A percentile compares a stretch with the other conserved stretches of the same genome.
These are phyloP conservation scores for Punctoribates punctum DNA, from an alignment of 2,888 invertebrate genomes.

Conservation along the genomic window DNA sequence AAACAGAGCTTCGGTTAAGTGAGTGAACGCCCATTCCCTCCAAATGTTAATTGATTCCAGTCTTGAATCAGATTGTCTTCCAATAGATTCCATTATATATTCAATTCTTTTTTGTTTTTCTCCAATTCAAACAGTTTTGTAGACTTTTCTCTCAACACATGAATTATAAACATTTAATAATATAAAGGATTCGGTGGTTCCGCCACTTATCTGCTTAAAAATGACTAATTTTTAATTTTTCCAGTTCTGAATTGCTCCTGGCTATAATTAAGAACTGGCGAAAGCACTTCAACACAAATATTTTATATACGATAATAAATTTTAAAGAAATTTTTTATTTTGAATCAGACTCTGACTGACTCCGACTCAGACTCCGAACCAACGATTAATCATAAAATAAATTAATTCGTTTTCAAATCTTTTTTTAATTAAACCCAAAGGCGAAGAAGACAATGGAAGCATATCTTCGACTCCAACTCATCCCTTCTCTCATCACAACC, in stretches of 20 bases:
- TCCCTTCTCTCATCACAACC: conserved; percentile 40
- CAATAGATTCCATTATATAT: not conserved
- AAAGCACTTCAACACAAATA: not conserved
- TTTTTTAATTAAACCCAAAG: conserved; percentile 42
- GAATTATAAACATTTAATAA: not conserved
- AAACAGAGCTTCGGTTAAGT: conserved; percentile 1
- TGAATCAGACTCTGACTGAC: too few species aligned
- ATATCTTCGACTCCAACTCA: conserved; percentile 52
- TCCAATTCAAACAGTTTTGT: not conserved
- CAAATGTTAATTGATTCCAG: conserved; percentile 33
- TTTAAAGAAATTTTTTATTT: not conserved
- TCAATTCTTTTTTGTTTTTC: not conserved
- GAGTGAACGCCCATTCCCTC: conserved; percentile 32
- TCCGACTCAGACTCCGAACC: too few species aligned
- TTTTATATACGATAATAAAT: not conserved
- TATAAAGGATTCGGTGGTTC: not conserved
- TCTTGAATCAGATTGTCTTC: not conserved
- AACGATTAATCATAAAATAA: too few species aligned
- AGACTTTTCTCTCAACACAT: not conserved
- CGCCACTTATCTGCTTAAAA: conserved; percentile 30
- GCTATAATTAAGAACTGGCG: conserved; percentile 11
- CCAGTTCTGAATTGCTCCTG: not conserved
- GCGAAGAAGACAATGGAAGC: conserved; percentile 50
- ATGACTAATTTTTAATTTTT: conserved; percentile 24
- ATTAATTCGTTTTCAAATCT: not conserved